Base-by-base conservation (phyloP, 2,888 invertebrate species). In the Petrolisthes cinctipes region DNA sequence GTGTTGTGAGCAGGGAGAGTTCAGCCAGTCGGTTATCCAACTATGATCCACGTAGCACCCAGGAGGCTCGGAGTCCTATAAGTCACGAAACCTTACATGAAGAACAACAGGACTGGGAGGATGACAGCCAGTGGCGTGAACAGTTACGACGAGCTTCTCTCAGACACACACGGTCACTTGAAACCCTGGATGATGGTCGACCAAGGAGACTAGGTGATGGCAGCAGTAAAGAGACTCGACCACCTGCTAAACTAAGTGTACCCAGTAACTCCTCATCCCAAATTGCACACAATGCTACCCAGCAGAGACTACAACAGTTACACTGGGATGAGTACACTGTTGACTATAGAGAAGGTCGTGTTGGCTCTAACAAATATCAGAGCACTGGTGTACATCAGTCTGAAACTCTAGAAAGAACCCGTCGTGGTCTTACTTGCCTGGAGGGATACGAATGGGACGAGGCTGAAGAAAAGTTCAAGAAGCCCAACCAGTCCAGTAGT, bases 51-150 rank as follows among this genome's bases (percentile, higher is more conserved):
- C 73, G 78, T 14, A 73, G 23, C 53, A 37, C 57, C 54, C 82
- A 76, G 9, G 86, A 86, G 68, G 23, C 71, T 5, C 73, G 61
- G 4, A 88, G 81, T 84, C 81, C 87, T 1, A 37, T 68, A 23
- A 80, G 80, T 56, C 87, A 84, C n/a, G 75, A 81, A 57, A 81
- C 66, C 54, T 54, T 83, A 17, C 84, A 78, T 6, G 88, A 88
- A 53, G 85, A 79, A 20, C 37, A 37, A 37, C 85, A 85, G 23
- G 88, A 88, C 23, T 88, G 91, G 91, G 97, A 96, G 92, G 96
- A 97, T 93, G 97, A 97, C 93, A 93, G 95, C 7, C 93, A 96
- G 57, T 97, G 97, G 97, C 94, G 96, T 86, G 97, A 97, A 92
- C 96, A 96, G 92, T 93, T 97, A 82, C 94, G 97, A 89, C 94